These are phyloP conservation scores for Cerceris rybyensis DNA, from an alignment of 2,888 invertebrate species.

Conservation along the genomic window DNA sequence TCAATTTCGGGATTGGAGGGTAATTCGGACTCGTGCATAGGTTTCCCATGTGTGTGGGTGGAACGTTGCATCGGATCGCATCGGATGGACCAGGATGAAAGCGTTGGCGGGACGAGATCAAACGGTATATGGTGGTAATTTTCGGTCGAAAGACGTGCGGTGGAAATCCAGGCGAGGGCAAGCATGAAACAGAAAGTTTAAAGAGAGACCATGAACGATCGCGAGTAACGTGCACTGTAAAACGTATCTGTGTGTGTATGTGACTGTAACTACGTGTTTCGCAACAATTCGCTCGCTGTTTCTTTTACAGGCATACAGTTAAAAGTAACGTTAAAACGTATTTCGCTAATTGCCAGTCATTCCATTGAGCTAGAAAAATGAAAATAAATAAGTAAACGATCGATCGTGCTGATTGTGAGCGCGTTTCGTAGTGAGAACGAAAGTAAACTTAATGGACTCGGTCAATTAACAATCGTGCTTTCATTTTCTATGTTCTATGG, in stretches of 20 bases:
- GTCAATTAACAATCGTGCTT: constrained; percentile 30
- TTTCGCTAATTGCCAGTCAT: constrained; percentile 7
- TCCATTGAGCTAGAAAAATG: neutral
- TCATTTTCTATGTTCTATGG: constrained; percentile 4
- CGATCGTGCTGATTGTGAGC: neutral
- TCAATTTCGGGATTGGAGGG: constrained; percentile 54
- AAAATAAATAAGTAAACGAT: neutral
- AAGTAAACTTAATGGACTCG: constrained; percentile 8
- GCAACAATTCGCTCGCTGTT: constrained; percentile 28
- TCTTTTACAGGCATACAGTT: constrained; percentile 27
- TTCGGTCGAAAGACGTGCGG: constrained; percentile 77
- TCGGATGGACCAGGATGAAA: constrained; percentile 63
- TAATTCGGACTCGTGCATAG: constrained; percentile 49
- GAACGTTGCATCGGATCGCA: constrained; percentile 47
- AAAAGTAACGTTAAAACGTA: neutral
- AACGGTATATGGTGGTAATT: constrained; percentile 63
- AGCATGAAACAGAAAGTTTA: constrained; percentile 82
- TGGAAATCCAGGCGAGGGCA: constrained; percentile 81
- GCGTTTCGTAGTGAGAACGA: constrained; percentile 2
- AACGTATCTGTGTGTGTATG: constrained; percentile 17
- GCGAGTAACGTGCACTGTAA: constrained; percentile 67
- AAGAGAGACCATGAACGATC: constrained; percentile 80
- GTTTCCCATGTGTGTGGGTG: constrained; percentile 23
- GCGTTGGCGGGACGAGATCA: constrained; percentile 65
- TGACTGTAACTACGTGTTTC: constrained; percentile 8